Base-by-base conservation (phyloP, 2,797 vertebrate genomes). In the Peromyscus attwateri region DNA sequence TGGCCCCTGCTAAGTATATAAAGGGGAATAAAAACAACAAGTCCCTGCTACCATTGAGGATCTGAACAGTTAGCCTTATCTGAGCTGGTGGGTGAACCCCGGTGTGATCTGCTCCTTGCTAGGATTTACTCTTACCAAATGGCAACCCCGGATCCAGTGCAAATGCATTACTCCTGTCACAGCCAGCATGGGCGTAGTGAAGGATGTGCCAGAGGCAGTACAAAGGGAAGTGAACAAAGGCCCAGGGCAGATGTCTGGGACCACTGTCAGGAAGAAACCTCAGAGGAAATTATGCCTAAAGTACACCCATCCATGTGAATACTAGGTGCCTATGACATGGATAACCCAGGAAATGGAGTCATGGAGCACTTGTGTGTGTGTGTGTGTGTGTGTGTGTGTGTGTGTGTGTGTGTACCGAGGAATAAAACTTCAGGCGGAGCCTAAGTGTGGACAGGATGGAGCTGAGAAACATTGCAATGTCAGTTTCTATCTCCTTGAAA, bases 401-500 rank as follows among this genome's bases (percentile, higher is more conserved):
- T 76, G 55, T 27, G 21, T 83, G 68, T 11, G 23, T 73, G 49
- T 57, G 4, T 40, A 4, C 31, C 37, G 52, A 57, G 21, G 34
- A 17, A 27, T 40, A 3, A 83, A 16, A 49, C 62, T 7, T 40
- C 37, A 7, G 3, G 4, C 40, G 7, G 87, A 71, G 11, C 55
- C 49, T 46, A 34, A 31, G 9, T 89, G 9, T 60, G 31, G 49
- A 12, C 29, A 23, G 55, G 62, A 52, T 68, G 31, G 11, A 73
- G 17, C 12, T 75, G 37, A 1, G 19, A 25, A 23, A 79, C n/a
- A 77, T 55, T 19, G 21, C 68, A 7, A 6, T 92, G 79, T 92
- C 62, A 81, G 11, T 87, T 92, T 84, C 71, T 88, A 10, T 80
- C 37, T 84, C 62, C 60, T 87, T 75, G 25, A 79, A 55, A 94